These are phyloP conservation scores for Ianthella basta DNA, from an alignment of 37 sponge, comb jelly and placozoan species.

Conservation along the genomic window DNA sequence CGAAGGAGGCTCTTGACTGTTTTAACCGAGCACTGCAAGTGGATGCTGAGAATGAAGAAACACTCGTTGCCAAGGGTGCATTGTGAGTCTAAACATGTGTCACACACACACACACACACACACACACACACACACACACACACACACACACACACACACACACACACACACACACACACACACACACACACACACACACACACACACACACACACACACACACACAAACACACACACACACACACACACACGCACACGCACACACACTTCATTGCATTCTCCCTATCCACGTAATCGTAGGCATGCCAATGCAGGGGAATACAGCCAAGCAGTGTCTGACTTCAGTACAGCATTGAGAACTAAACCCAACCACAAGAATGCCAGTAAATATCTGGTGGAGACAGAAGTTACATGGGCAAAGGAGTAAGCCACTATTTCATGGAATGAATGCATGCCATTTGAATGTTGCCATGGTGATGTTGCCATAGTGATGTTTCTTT, in stretches of 20 bases:
- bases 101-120: not conserved
- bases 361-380: slow-evolving; percentile 68
- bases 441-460: too few species aligned
- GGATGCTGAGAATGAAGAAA: slow-evolving; percentile 76
- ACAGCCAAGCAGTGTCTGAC: slow-evolving; percentile 57
- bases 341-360: slow-evolving; percentile 65
- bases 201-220: slow-evolving; percentile 29
- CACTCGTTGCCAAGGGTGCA: slow-evolving; percentile 83
- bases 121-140: not conserved
- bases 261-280: too few species aligned
- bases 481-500: not conserved
- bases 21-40: slow-evolving; percentile 79
- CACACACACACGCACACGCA: too few species aligned
- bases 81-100: slow-evolving; percentile 38
- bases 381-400: slow-evolving; percentile 70
- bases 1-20: slow-evolving; percentile 51
- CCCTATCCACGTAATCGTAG: slow-evolving; percentile 40
- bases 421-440: slow-evolving; percentile 38
- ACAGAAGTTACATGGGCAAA: slow-evolving; percentile 68
- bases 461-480: not conserved
- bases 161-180: not conserved
- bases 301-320: slow-evolving; percentile 59
- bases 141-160: not conserved
- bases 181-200: slow-evolving; percentile 35
- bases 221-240: too few species aligned